Conservation (phyloP, 2,797 vertebrate species). For the Aphelocoma californica region DNA sequence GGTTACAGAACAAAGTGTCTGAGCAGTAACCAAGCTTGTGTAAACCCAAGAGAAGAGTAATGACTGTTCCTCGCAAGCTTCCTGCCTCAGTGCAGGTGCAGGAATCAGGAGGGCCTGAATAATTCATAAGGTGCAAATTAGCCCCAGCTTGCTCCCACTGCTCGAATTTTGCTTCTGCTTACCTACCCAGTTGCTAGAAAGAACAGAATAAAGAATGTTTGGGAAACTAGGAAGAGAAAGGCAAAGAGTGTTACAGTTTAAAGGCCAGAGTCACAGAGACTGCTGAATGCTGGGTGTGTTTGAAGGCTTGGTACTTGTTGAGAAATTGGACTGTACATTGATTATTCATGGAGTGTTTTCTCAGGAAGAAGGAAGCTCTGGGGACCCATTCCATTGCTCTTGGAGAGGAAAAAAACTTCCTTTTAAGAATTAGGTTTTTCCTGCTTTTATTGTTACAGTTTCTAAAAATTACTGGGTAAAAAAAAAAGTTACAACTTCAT, state of each 20-base stretch:
- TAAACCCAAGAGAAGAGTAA: conserved; percentile 67
- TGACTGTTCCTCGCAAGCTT: conserved; percentile 67
- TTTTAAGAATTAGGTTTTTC: conserved; percentile 13
- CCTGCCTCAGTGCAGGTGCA: conserved; percentile 78
- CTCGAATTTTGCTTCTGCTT: conserved; percentile 60
- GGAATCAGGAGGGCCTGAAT: conserved; percentile 74
- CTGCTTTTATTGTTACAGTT: conserved; percentile 24
- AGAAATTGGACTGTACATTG: not conserved
- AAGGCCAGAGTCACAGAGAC: conserved; percentile 4
- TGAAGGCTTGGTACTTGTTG: conserved; percentile 13
- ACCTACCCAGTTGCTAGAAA: conserved; percentile 65
- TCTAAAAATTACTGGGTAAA: conserved; percentile 3
- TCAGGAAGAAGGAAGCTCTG: conserved; percentile 8
- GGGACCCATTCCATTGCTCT: conserved; percentile 21
- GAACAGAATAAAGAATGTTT: conserved; percentile 33
- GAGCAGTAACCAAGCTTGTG: conserved; percentile 60
- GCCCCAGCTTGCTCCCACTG: conserved; percentile 51
- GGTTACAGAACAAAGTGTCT: conserved; percentile 69
- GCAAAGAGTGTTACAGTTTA: not conserved
- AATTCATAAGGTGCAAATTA: conserved; percentile 77
- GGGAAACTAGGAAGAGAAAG: not conserved
- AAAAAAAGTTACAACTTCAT: not conserved
- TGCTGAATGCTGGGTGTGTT: conserved; percentile 1
- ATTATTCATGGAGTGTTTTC: conserved; percentile 53
- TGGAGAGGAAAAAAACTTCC: not conserved